These are phyloP conservation scores for Hypomesus transpacificus DNA, from an alignment of 2,113 vertebrate genomes.

Conservation along the genomic window DNA sequence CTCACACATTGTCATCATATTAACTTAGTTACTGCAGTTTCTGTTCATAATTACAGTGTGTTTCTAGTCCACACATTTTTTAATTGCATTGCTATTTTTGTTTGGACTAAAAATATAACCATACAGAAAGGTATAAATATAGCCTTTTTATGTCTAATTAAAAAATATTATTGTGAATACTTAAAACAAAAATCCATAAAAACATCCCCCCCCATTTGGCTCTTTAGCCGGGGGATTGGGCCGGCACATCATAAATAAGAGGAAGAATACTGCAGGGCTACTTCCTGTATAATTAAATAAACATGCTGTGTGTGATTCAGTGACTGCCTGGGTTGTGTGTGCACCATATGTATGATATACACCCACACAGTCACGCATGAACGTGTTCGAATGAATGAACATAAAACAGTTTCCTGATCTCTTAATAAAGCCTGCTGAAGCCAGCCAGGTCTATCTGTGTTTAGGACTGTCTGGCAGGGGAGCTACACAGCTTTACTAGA, in stretches of 20 bases:
- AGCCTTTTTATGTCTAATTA: background rate
- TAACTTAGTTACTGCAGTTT: no score
- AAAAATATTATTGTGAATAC: slow-evolving; percentile 53
- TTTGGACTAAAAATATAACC: no score
- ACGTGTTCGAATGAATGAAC: slow-evolving; percentile 29
- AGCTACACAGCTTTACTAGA: no score
- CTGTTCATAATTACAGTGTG: no score
- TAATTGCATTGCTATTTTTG: no score
- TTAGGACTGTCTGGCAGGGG: no score
- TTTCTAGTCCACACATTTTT: no score
- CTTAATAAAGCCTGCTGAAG: slow-evolving; percentile 40
- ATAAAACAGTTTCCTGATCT: slow-evolving; percentile 44
- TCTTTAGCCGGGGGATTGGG: slow-evolving; percentile 49
- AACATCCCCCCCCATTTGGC: slow-evolving; percentile 38
- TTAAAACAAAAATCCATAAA: slow-evolving; percentile 37
- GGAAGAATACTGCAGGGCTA: slow-evolving; percentile 55
- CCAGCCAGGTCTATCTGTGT: slow-evolving; percentile 4
- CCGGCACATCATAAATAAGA: slow-evolving; percentile 70
- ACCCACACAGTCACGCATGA: slow-evolving; percentile 3
- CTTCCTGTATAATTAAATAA: slow-evolving; percentile 73
- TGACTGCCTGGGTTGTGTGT: slow-evolving; percentile 49
- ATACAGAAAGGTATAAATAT: no score
- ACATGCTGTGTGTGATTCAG: slow-evolving; percentile 48
- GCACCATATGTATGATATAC: slow-evolving; percentile 49
- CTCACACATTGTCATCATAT: no score